phyloP scores from a whole-genome alignment of 2,113 vertebrate genomes.

The Tringa solitaria region DNA sequence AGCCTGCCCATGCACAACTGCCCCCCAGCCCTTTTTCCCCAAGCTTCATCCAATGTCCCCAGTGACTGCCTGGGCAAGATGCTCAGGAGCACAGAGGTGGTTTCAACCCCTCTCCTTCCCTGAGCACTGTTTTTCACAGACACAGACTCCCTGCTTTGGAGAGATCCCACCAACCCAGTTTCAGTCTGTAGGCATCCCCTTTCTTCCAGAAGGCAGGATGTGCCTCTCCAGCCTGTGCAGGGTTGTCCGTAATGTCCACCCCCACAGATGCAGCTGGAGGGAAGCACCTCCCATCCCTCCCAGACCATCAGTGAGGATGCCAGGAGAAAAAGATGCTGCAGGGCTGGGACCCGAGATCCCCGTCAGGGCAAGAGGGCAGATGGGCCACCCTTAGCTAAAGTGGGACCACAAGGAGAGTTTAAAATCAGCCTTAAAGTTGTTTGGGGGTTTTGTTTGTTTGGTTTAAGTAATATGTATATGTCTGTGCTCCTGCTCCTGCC shows the following conservation, averaged over 20 bases:
- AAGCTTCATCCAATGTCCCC: background rate
- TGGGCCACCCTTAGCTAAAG: background rate
- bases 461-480: background rate
- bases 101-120: background rate
- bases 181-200: background rate
- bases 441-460: background rate
- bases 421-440: background rate
- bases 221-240: background rate
- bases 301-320: background rate
- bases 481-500: background rate
- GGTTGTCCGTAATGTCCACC: background rate
- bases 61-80: background rate
- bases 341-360: background rate
- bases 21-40: background rate
- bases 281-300: background rate
- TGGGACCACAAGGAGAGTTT: background rate
- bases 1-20: background rate
- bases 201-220: background rate
- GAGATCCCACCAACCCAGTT: background rate
- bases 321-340: background rate
- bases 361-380: background rate
- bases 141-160: background rate
- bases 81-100: background rate
- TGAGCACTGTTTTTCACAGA: background rate
- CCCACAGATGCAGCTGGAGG: fast-evolving